Conservation (phyloP, 2,797 vertebrate genomes). For the Limnodromus scolopaceus region DNA sequence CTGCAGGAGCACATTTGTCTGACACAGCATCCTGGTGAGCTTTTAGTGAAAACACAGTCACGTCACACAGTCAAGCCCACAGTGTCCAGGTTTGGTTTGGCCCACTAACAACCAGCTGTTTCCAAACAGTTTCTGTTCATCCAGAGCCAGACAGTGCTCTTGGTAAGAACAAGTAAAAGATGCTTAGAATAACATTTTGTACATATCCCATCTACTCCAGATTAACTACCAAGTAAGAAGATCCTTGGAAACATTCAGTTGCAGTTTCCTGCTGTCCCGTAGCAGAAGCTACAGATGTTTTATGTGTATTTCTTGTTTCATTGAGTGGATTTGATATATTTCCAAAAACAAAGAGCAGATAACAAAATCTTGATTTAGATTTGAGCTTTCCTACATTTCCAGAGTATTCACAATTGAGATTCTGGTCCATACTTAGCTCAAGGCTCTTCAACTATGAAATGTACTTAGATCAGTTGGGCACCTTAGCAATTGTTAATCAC, state of each 20-base stretch:
- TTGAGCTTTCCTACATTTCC: not conserved
- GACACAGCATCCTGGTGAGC: constrained; percentile 6
- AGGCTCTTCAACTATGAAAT: constrained; percentile 14
- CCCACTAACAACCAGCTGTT: not conserved
- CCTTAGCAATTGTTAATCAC: not conserved
- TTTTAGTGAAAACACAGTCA: not conserved
- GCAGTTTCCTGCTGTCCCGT: not conserved
- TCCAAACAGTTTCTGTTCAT: not conserved
- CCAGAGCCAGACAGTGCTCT: not conserved
- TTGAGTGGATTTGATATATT: not conserved
- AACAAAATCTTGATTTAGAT: not conserved
- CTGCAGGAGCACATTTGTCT: not conserved
- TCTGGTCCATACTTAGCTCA: not conserved
- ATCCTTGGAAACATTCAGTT: not conserved
- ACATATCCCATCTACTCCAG: rapidly evolving
- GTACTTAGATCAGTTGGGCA: not conserved
- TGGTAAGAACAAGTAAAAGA: not conserved
- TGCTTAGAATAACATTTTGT: not conserved
- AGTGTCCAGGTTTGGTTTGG: constrained; percentile 3
- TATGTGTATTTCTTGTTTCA: not conserved
- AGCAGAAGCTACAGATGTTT: not conserved
- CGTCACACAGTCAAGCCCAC: not conserved
- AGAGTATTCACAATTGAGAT: not conserved
- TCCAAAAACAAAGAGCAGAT: not conserved
- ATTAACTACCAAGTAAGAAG: not conserved